Base-by-base conservation (phyloP, 2,113 vertebrate species). In the Ageneiosus marmoratus region DNA sequence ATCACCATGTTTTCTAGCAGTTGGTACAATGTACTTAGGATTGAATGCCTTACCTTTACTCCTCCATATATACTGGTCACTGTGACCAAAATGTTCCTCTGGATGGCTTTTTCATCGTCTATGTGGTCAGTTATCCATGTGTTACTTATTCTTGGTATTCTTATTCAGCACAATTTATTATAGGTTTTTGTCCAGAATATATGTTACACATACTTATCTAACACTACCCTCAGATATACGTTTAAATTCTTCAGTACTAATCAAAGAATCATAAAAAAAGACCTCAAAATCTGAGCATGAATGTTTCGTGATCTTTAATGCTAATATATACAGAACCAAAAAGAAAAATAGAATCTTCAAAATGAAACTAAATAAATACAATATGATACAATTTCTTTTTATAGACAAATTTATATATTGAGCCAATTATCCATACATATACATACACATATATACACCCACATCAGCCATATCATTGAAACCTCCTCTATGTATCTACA, bases 331-430 rank as follows among this genome's bases (percentile, higher is more conserved):
- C 92, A 95, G 90, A 95, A 92, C 92, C 94, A 95, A 94, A 96
- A 97, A 95, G 94, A 96, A 97, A 97, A 95, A 94, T 95, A 95
- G 85, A 94, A 93, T 94, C 91, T 95, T 95, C 95, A 96, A 95
- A 96, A 94, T 94, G 94, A 95, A 95, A 96, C 93, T 94, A 96
- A 97, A 96, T 96, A 96, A 98, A 96, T 96, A 97, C 96, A 97
- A 88, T 95, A 96, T 96, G 92, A 93, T 96, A 95, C 94, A 96
- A 96, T 95, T 94, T 96, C 94, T 92, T 94, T 93, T 88, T 73
- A 92, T 93, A 90, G 92, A 93, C 91, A 90, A 80, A 50, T 84
- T 50, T 79, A 67, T 76, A 73, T 77, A 84, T 41, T 10, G 1
- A 63, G 27, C 13, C 27, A 4, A 63, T 32, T 32, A 86, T 89